These are phyloP conservation scores for Lithobates sylvaticus DNA, from an alignment of 2,797 vertebrate species.

Conservation along the genomic window DNA sequence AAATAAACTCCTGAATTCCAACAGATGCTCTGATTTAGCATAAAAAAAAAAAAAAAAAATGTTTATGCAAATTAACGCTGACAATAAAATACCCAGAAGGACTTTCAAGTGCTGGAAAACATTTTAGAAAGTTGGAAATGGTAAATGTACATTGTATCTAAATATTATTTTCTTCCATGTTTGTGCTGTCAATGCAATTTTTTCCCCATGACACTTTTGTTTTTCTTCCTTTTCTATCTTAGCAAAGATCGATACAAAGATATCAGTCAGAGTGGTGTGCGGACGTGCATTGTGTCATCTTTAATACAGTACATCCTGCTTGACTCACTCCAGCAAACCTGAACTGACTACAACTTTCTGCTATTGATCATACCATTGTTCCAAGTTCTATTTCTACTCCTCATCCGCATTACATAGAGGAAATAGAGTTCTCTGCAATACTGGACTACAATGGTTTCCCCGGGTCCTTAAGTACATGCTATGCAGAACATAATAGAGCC, in stretches of 20 bases:
- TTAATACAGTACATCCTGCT: slow-evolving; percentile 55
- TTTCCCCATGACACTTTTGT: slow-evolving; percentile 28
- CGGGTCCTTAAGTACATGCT: background rate
- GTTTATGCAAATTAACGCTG: background rate
- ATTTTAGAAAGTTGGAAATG: background rate
- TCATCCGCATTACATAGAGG: slow-evolving; percentile 19
- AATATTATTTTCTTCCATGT: slow-evolving; percentile 3
- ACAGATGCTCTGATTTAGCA: too few species aligned
- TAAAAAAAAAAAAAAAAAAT: background rate
- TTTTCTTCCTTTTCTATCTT: slow-evolving; percentile 23
- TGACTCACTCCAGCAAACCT: slow-evolving; percentile 43
- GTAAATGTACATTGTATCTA: slow-evolving; percentile 13
- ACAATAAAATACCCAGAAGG: background rate
- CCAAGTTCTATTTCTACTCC: slow-evolving; percentile 24
- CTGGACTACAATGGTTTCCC: background rate
- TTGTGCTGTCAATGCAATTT: slow-evolving; percentile 15
- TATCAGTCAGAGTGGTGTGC: slow-evolving; percentile 37
- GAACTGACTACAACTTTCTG: slow-evolving; percentile 22
- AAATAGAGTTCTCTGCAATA: background rate
- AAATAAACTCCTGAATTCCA: too few species aligned
- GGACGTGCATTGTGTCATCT: slow-evolving; percentile 55
- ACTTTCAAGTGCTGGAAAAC: background rate
- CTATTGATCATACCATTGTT: slow-evolving; percentile 51
- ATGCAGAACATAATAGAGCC: slow-evolving; percentile 11
- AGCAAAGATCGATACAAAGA: slow-evolving; percentile 39